Evolutionary conservation across 1,140 invertebrate genomes (phyloP), one percentile per base, ranked within the genome.

Genomic region (Caerostris extrusa): DNA sequence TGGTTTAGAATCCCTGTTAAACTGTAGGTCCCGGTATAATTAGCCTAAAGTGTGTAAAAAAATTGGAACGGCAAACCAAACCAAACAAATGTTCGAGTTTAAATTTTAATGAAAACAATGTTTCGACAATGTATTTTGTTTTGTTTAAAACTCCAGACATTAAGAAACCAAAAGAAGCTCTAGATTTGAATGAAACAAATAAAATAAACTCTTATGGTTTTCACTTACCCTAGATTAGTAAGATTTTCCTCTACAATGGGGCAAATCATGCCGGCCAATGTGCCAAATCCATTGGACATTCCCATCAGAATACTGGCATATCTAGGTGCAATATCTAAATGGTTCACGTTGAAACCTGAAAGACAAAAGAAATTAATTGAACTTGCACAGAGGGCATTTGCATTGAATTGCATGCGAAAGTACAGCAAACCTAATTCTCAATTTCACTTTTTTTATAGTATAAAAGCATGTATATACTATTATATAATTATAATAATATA

Each of bases 241-340:
- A 99, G 97, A 91, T 97, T 96, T 96, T 99, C 98, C 3, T 99
- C 98, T 7, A 98, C 98, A 90, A 99, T 98, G 5, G 99, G 99
- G 95, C 98, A 98, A 81, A 99, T 97, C 95, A 99, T 97, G 53
- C 99, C 99, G 82, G 99, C 98, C 89, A 99, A 97, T 0, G 99
- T 99, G 10, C 99, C 99, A 94, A 99, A 98, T 7, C 99, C 99
- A 96, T 99, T 99, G 7, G 99, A 99, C 95, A 99, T 97, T 5
- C 99, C 99, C 99, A 99, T 99, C 61, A 99, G 96, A 94, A 99
- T 99, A 96, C 98, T 99, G 6, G 99, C 99, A 95, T 99, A 99
- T 81, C 99, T 97, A 0, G 99, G 99, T 3, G 99, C 99, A 92
- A 99, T 99, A 95, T 99, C 99, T 95, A 99, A 96, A 95, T 99